Conservation (phyloP, 2,888 invertebrate genomes). For the Epinotia brunnichana region DNA sequence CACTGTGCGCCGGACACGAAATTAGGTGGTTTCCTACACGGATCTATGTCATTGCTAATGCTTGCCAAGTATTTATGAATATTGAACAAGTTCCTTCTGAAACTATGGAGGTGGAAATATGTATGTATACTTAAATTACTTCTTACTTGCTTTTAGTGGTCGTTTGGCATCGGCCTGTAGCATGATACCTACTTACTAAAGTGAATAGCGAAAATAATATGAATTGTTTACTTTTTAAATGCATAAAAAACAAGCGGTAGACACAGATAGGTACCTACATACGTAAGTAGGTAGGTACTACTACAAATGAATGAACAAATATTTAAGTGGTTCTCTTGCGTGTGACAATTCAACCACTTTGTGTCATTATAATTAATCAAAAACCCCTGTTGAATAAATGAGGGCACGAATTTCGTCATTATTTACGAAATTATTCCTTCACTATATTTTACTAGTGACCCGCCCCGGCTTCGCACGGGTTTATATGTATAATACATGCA, state of each 20-base stretch:
- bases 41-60: slow-evolving; percentile 53
- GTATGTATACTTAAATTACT: too few species aligned
- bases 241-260: too few species aligned
- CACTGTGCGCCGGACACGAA: slow-evolving; percentile 63
- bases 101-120: background rate
- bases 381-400: slow-evolving; percentile 1
- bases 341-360: background rate
- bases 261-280: too few species aligned
- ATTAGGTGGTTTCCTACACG: slow-evolving; percentile 67
- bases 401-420: slow-evolving; percentile 6
- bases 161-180: too few species aligned
- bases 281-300: too few species aligned
- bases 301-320: too few species aligned
- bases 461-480: too few species aligned
- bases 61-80: slow-evolving; percentile 22
- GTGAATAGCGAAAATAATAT: background rate
- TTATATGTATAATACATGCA: too few species aligned
- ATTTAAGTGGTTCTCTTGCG: background rate
- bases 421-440: slow-evolving; percentile 13
- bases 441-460: slow-evolving; percentile 19
- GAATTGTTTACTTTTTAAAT: background rate
- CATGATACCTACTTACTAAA: too few species aligned
- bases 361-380: background rate
- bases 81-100: background rate
- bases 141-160: too few species aligned